Evolutionary conservation across 2,113 vertebrate species (phyloP), one percentile per base, ranked within the genome.

Genomic region (Delphinus delphis): DNA sequence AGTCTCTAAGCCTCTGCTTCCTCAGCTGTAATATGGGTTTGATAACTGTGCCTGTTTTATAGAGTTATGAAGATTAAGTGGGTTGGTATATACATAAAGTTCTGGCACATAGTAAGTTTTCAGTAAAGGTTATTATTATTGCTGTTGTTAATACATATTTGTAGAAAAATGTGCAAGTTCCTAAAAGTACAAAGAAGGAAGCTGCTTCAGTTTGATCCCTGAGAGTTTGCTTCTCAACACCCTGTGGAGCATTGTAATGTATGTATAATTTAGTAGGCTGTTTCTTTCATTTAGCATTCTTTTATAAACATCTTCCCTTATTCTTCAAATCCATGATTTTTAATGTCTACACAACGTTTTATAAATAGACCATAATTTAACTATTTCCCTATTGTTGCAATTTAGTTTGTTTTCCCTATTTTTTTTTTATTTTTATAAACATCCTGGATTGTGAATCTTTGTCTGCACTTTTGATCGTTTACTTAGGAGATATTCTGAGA

Each of bases 271-370:
- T 25, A 95, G 17, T 21, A 92, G 18, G 63, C 14, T 73, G 33
- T 13, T 92, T 70, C 88, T 92, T 31, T 73, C 23, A n/a, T 23
- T 55, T 60, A 60, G 17, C 33, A 70, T 62, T 81, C 25, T 90
- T 94, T 94, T 84, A 67, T 88, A 28, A 92, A 58, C 60, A 79
- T 65, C 13, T 47, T 70, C 47, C 23, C 53, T 84, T 88, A 65
- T 63, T 94, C 83, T 83, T 95, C 41, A 87, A 79, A 86, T 67
- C 76, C 31, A 63, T 71, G 26, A 63, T 38, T 92, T 83, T 95
- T 93, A 81, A 84, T 93, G n/a, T 55, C 26, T 93, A n/a, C 18
- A 73, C 94, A 89, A 44, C 25, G 68, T 86, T 96, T 21, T n/a
- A 77, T 20, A 89, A 95, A 58, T 23, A 94, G 47, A 38, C 31